A percentile compares a stretch with the other conserved stretches of the same genome.
phyloP scores from a whole-genome alignment of 2,797 vertebrate genomes.

The Acanthurus leucopareius region DNA sequence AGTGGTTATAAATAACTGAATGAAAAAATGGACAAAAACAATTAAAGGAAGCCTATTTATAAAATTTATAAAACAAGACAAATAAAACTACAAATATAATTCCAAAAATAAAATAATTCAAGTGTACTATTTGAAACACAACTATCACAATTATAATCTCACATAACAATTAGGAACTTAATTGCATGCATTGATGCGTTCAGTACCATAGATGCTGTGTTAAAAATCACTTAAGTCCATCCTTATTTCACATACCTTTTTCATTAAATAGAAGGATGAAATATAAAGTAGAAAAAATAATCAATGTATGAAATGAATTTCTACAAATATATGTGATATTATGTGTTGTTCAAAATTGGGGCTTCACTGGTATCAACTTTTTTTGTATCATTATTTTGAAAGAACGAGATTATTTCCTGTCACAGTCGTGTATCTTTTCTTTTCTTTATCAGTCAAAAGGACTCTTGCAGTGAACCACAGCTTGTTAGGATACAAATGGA shows the following conservation, averaged over 20 bases:
- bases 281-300: constrained; percentile 77
- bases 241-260: constrained; percentile 79
- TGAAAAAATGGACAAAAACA: constrained; percentile 77
- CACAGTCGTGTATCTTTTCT: constrained; percentile 7
- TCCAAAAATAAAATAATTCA: constrained; percentile 88
- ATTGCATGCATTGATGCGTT: constrained; percentile 91
- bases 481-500: constrained; percentile 7
- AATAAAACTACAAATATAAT: constrained; percentile 88
- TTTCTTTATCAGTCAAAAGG: neutral
- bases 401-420: constrained; percentile 21
- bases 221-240: constrained; percentile 84
- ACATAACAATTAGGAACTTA: constrained; percentile 91
- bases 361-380: constrained; percentile 2
- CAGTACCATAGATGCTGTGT: constrained; percentile 89
- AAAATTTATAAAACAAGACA: constrained; percentile 87
- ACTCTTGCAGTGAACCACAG: neutral
- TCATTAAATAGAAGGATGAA: constrained; percentile 81
- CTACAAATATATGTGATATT: constrained; percentile 65
- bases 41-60: constrained; percentile 86
- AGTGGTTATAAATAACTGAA: constrained; percentile 81
- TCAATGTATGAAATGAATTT: constrained; percentile 71
- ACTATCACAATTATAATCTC: constrained; percentile 91
- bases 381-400: constrained; percentile 34
- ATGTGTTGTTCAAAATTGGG: constrained; percentile 20
- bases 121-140: constrained; percentile 91